Conservation (phyloP, 2,888 invertebrate genomes). For the Ceramica pisi region DNA sequence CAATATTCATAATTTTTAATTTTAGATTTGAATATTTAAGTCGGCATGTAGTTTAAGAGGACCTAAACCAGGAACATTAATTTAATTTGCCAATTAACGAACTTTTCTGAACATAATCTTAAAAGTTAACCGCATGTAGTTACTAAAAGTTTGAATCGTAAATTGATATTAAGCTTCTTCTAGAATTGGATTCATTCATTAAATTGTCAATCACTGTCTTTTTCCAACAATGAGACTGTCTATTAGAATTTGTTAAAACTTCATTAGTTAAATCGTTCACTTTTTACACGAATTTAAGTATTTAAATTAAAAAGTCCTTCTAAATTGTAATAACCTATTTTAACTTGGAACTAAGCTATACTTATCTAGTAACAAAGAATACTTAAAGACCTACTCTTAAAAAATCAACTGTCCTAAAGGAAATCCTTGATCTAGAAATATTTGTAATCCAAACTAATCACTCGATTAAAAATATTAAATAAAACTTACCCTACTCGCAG, state of each 20-base stretch:
- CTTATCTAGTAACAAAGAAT: background rate
- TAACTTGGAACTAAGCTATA: background rate
- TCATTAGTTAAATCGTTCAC: conserved; percentile 21
- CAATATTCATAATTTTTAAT: conserved; percentile 17
- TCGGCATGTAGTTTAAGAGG: conserved; percentile 49
- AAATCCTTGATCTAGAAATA: background rate
- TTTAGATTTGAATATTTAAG: conserved; percentile 15
- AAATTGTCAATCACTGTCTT: conserved; percentile 48
- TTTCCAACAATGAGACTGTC: conserved; percentile 32
- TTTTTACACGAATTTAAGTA: conserved; percentile 4
- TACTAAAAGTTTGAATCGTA: conserved; percentile 41
- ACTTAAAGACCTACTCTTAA: background rate
- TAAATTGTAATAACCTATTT: conserved; percentile 5
- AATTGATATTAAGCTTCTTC: conserved; percentile 53
- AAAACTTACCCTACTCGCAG: conserved; percentile 7
- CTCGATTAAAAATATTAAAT: conserved; percentile 8
- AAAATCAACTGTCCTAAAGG: background rate
- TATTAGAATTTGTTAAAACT: conserved; percentile 38
- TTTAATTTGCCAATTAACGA: conserved; percentile 29
- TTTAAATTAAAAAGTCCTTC: conserved; percentile 12
- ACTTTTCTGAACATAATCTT: conserved; percentile 16
- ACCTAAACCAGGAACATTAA: conserved; percentile 23
- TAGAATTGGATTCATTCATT: conserved; percentile 60
- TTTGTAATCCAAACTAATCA: background rate
- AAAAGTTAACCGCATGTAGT: conserved; percentile 66